Base-by-base conservation (phyloP, 2,113 vertebrate genomes). In the Protobothrops mucrosquamatus region DNA sequence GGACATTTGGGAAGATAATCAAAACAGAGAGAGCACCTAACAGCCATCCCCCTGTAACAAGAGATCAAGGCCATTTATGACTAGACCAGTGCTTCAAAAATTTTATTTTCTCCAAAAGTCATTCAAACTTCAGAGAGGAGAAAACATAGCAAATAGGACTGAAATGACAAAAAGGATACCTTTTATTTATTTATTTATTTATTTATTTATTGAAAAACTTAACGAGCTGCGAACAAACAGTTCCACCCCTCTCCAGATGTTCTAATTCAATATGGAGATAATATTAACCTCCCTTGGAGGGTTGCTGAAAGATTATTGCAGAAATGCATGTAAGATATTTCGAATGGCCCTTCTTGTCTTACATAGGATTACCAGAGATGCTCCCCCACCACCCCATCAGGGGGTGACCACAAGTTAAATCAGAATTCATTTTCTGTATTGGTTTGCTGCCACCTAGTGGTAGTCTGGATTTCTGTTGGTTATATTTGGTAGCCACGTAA, bases 1-100 rank as follows among this genome's bases (percentile, higher is more conserved):
- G 93, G 26, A 85, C 88, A 92, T 59, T 92, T 95, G 22, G 93
- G 87, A 89, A 86, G 57, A 92, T 93, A 96, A 92, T 89, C 2
- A 96, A 96, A 12, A 8, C 22, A 6, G 22, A 96, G 91, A 94
- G 18, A 61, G 59, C 91, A 87, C 0, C 2, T 48, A 92, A 90
- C 85, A 94, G 61, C 43, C 43, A 94, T 34, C 59, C 61, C 51
- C 64, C 64, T 90, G 43, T 86, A 93, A 91, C 14, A 92, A 85
- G 29, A 93, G 92, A 87, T 94, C 94, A 90, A 20, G 86, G 34
- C 0, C 26, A 89, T 34, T 92, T 95, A 69, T 61, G 56, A 94
- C 61, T 89, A n/a, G 89, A 39, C 34, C 4, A 0, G 1, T 0
- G 3, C 14, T 26, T 94, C 74, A 91, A 74, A 94, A 95, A 4